These are phyloP conservation scores for Choloepus didactylus DNA, from an alignment of 2,797 vertebrate genomes.

Conservation along the genomic window DNA sequence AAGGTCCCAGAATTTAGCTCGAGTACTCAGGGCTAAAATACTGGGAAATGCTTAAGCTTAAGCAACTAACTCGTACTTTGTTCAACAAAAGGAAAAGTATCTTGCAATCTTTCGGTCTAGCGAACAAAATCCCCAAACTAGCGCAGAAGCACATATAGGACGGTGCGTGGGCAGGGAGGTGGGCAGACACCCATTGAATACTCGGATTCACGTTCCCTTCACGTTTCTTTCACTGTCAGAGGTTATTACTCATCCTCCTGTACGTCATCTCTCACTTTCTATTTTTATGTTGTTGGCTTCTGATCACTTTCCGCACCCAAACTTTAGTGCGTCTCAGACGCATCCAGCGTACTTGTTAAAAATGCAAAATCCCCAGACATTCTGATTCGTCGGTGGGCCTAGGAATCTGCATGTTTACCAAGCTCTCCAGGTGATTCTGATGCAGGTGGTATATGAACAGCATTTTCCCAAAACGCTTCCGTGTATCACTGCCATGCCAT, in stretches of 20 bases:
- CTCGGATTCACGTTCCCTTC: background rate
- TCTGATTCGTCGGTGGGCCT: background rate
- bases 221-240: background rate
- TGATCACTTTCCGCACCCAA: background rate
- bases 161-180: background rate
- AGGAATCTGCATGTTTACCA: background rate
- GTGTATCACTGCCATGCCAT: background rate
- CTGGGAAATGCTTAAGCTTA: background rate
- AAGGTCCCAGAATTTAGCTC: background rate
- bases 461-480: background rate
- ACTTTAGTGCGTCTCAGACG: background rate
- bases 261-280: no score
- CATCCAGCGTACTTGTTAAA: background rate
- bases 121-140: background rate
- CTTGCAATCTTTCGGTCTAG: background rate
- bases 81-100: background rate
- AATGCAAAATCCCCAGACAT: background rate
- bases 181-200: background rate
- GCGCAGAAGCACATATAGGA: fast-evolving
- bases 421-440: background rate
- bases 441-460: background rate
- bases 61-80: background rate
- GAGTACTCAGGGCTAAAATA: background rate
- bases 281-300: background rate
- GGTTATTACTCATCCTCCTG: fast-evolving